These are phyloP conservation scores for Passerculus sandwichensis DNA, from an alignment of 2,797 vertebrate genomes.

Conservation along the genomic window DNA sequence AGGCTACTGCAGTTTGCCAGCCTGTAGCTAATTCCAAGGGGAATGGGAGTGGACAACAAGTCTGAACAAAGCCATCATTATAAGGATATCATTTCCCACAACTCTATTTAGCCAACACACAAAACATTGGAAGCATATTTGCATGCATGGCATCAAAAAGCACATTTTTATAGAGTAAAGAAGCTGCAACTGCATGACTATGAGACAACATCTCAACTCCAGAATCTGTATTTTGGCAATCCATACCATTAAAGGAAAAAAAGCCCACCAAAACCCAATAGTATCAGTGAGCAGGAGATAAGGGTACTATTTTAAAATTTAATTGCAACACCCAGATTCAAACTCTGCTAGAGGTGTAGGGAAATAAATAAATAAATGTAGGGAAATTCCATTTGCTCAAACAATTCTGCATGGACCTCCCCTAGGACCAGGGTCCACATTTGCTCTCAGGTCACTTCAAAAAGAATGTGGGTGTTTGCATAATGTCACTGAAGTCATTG, in stretches of 20 bases:
- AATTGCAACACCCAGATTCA: neutral
- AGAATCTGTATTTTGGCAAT: neutral
- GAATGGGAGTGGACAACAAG: conserved; percentile 57
- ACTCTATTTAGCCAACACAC: conserved; percentile 43
- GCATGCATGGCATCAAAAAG: neutral
- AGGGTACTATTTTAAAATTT: neutral
- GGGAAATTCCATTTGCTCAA: neutral
- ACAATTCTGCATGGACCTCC: neutral
- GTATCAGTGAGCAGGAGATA: neutral
- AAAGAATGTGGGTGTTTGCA: neutral
- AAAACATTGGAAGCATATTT: neutral
- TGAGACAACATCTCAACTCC: neutral
- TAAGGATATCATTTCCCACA: conserved; percentile 49
- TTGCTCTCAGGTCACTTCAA: neutral
- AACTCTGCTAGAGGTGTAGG: neutral
- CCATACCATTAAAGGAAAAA: neutral
- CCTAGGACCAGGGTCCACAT: neutral
- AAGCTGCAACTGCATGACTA: neutral
- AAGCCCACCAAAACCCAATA: neutral
- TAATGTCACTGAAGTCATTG: neutral
- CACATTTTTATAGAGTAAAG: neutral
- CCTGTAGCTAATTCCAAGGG: conserved; percentile 30
- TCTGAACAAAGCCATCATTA: conserved; percentile 69
- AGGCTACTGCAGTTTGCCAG: conserved; percentile 28
- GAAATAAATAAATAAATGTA: neutral